These are phyloP conservation scores for Aphelenchoides besseyi DNA, from an alignment of 1,140 invertebrate genomes.

Conservation along the genomic window DNA sequence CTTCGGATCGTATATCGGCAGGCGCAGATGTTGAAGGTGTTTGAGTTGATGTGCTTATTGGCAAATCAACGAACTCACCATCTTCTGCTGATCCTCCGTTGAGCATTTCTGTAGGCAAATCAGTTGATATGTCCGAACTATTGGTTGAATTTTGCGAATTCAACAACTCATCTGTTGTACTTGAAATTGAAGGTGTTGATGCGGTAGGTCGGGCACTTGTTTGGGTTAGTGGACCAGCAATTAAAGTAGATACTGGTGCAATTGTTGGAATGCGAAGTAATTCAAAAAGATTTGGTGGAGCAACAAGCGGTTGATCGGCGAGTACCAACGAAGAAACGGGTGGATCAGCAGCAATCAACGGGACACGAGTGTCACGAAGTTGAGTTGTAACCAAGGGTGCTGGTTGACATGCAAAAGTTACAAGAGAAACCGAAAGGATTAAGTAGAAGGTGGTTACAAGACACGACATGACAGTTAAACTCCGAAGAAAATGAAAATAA, in stretches of 20 bases:
- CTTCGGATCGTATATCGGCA: too few species aligned
- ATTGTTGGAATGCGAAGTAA: background rate
- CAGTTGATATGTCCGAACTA: too few species aligned
- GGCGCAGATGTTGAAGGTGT: too few species aligned
- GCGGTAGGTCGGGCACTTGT: too few species aligned
- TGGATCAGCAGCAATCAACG: background rate
- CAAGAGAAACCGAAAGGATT: background rate
- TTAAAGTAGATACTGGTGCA: background rate
- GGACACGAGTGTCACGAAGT: background rate
- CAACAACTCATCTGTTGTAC: too few species aligned
- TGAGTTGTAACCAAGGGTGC: background rate
- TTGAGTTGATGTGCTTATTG: background rate
- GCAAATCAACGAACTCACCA: background rate
- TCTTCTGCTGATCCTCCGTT: background rate
- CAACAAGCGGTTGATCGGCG: too few species aligned
- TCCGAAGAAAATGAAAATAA: background rate
- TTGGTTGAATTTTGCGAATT: too few species aligned
- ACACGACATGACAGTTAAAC: too few species aligned
- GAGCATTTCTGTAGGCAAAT: background rate
- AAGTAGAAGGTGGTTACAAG: too few species aligned
- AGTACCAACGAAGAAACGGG: background rate
- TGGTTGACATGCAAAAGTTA: background rate
- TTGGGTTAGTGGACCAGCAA: too few species aligned
- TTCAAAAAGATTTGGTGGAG: too few species aligned
- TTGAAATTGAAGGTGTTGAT: too few species aligned